These are phyloP conservation scores for Petrocephalus zakoni DNA, from an alignment of 2,113 vertebrate species.

Conservation along the genomic window DNA sequence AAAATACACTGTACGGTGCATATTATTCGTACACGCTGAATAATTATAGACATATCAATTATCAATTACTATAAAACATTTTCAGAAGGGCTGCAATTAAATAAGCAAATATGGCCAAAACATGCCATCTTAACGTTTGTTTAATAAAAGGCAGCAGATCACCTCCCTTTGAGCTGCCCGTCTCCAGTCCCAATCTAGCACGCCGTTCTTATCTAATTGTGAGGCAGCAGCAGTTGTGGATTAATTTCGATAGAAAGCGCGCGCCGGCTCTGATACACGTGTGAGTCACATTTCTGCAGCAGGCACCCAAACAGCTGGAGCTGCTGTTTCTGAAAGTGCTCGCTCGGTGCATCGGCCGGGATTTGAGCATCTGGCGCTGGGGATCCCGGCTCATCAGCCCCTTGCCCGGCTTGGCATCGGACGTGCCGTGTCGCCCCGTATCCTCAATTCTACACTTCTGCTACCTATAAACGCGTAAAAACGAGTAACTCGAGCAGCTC, in stretches of 20 bases:
- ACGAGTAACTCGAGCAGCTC: neutral
- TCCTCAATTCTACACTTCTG: neutral
- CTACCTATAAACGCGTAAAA: neutral
- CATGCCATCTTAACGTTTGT: neutral
- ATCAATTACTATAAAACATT: neutral
- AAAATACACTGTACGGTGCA: neutral
- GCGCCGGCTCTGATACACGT: neutral
- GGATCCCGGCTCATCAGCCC: neutral
- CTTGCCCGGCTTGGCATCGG: neutral
- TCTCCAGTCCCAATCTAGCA: neutral
- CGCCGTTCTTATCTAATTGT: neutral
- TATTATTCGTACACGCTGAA: neutral
- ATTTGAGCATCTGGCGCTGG: neutral
- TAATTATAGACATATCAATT: neutral
- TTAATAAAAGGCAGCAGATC: neutral
- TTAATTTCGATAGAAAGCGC: neutral
- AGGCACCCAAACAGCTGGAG: neutral
- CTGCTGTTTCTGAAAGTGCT: neutral
- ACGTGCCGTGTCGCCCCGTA: neutral
- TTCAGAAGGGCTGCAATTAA: neutral
- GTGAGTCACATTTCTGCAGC: neutral
- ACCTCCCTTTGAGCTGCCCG: neutral
- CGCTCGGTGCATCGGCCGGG: neutral
- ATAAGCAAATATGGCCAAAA: neutral
- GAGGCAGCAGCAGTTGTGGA: neutral